Evolutionary conservation across 2,113 vertebrate species (phyloP).

Genomic region (Paralichthys olivaceus): DNA sequence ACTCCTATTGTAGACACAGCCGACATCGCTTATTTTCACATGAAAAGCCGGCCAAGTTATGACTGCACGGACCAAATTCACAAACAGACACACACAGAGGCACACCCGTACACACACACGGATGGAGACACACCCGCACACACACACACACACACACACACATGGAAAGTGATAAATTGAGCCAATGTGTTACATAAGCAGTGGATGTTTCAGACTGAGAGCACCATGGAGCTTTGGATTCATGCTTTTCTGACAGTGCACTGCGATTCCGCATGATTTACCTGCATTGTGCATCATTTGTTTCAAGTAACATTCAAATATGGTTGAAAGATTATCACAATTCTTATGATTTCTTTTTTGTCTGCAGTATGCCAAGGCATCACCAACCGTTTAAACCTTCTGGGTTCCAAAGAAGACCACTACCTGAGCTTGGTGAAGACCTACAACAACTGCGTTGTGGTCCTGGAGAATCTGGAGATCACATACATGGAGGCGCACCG

Average conservation of each 20-base stretch:
- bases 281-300: neutral
- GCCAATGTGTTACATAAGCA: constrained; percentile 45
- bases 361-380: constrained; percentile 91
- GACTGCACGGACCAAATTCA: constrained; percentile 41
- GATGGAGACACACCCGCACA: constrained; percentile 45
- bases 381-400: constrained; percentile 87
- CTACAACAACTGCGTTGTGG: constrained; percentile 93
- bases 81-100: constrained; percentile 18
- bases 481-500: constrained; percentile 86
- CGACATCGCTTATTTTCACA: constrained; percentile 54
- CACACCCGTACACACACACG: constrained; percentile 17
- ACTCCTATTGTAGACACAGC: constrained; percentile 58
- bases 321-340: neutral
- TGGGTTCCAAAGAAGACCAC: constrained; percentile 89
- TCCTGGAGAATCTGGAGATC: constrained; percentile 95
- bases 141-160: constrained; percentile 20
- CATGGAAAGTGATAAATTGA: constrained; percentile 19
- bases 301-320: constrained; percentile 1
- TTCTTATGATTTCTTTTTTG: neutral
- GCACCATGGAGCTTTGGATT: constrained; percentile 3
- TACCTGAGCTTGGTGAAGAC: constrained; percentile 91
- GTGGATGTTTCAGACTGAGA: constrained; percentile 22
- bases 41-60: constrained; percentile 55
- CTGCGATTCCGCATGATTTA: constrained; percentile 9
- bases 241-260: constrained; percentile 6